Conservation (phyloP, 2,113 vertebrate genomes). For the Dicentrarchus labrax region DNA sequence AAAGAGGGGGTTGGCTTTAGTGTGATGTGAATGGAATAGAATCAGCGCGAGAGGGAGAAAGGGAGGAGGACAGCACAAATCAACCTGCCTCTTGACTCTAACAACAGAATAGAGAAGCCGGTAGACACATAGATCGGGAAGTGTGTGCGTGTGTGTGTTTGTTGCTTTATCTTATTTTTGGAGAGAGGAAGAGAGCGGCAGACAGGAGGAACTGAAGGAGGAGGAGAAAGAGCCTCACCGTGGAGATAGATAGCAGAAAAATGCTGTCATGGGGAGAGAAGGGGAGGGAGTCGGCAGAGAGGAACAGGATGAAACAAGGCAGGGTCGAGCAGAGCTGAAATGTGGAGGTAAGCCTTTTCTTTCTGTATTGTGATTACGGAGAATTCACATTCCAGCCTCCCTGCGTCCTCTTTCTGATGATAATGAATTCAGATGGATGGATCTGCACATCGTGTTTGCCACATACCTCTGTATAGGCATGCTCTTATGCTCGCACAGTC, state of each 20-base stretch:
- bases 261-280: constrained; percentile 84
- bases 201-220: constrained; percentile 72
- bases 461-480: constrained; percentile 70
- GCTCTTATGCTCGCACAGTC: constrained; percentile 28
- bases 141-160: constrained; percentile 24
- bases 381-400: constrained; percentile 54
- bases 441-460: constrained; percentile 43
- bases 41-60: constrained; percentile 72
- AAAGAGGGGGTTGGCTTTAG: constrained; percentile 79
- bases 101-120: constrained; percentile 71
- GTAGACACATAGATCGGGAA: constrained; percentile 63
- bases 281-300: constrained; percentile 79
- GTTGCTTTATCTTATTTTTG: constrained; percentile 64
- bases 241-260: constrained; percentile 81
- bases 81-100: constrained; percentile 85
- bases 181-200: constrained; percentile 69
- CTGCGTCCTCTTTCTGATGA: constrained; percentile 53
- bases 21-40: constrained; percentile 86
- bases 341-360: constrained; percentile 81
- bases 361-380: constrained; percentile 46
- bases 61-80: constrained; percentile 79
- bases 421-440: constrained; percentile 62
- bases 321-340: constrained; percentile 80
- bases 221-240: constrained; percentile 66
- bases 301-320: constrained; percentile 82